A percentile compares a stretch with the other conserved stretches of the same genome.
Evolutionary conservation across 2,888 invertebrate species (phyloP).

Genomic region (Dolichopus griseipennis): DNA sequence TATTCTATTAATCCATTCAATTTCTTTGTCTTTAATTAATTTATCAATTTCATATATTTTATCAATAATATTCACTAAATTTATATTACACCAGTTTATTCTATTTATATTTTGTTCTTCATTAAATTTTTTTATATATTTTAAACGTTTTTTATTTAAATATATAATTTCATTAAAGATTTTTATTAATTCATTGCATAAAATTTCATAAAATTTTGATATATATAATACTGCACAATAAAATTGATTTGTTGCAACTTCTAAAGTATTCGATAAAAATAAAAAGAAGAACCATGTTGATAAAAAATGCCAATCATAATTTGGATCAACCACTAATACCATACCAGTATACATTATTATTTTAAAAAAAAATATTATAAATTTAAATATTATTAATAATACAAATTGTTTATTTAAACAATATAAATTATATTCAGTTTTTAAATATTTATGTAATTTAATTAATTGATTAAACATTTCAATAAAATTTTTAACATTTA

Average conservation of each 20-base stretch:
- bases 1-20: not conserved
- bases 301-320: constrained; percentile 4
- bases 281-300: not conserved
- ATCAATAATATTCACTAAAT: no score
- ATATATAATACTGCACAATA: not conserved
- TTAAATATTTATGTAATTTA: not conserved
- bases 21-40: not conserved
- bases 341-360: not conserved
- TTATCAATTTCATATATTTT: not conserved
- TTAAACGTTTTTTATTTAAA: not conserved
- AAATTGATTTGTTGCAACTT: not conserved
- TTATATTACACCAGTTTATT: no score
- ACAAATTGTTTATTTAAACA: not conserved
- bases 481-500: not conserved
- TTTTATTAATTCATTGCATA: not conserved
- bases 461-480: not conserved
- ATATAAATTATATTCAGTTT: not conserved
- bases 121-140: not conserved
- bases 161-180: not conserved
- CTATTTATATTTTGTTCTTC: not conserved
- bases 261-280: not conserved
- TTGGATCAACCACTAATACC: not conserved
- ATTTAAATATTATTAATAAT: not conserved
- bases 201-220: not conserved
- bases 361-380: not conserved